Evolutionary conservation across 1,140 invertebrate genomes (phyloP), one percentile per base, ranked within the genome.

Genomic region (Drosophila orosa): DNA sequence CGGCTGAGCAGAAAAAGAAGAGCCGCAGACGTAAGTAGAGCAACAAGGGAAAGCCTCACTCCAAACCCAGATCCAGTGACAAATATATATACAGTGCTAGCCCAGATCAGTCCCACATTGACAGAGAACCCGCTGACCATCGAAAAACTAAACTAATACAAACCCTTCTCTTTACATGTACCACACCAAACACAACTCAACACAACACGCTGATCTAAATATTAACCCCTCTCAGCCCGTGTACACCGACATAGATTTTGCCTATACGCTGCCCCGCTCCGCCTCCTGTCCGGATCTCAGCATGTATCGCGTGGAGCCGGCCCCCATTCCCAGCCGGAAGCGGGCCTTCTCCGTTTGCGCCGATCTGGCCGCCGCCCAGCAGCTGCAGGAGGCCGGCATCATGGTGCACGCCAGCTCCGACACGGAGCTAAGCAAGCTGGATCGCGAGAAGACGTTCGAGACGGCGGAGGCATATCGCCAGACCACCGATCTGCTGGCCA

Each of bases 361-460:
- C 37, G 91, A 89, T 31, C 7, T 80, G 52, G 74, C 57, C 0
- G 78, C 78, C 1, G 74, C 62, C 4, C 78, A 80, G 35, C 45
- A 48, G 27, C 47, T 50, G 1, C 9, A n/a, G 15, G 45, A 10
- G 0, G 50, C 66, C 8, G 74, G 55, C 10, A 24, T 60, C 9
- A 56, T 80, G 33, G 45, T 84, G 15, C 90, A 86, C 44, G 80
- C 91, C 56, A 94, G 95, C 57, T 96, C 95, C 5, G 96, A 96
- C 81, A 95, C 95, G 0, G 96, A 97, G 90, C 91, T 97, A 15
- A 94, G 95, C 75, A 93, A 95, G 25, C 96, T 97, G 61, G 96
- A 97, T 78, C 95, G 95, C 78, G 94, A 95, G 58, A 95, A 95
- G 61, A 97, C 96, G 1, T 97, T 97, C 86, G 86, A 83, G 65